Percentiles rank a stretch among this genome's conserved stretches.
Evolutionary conservation across 2,888 invertebrate species (phyloP).

Genomic region (Harmothoe impar): DNA sequence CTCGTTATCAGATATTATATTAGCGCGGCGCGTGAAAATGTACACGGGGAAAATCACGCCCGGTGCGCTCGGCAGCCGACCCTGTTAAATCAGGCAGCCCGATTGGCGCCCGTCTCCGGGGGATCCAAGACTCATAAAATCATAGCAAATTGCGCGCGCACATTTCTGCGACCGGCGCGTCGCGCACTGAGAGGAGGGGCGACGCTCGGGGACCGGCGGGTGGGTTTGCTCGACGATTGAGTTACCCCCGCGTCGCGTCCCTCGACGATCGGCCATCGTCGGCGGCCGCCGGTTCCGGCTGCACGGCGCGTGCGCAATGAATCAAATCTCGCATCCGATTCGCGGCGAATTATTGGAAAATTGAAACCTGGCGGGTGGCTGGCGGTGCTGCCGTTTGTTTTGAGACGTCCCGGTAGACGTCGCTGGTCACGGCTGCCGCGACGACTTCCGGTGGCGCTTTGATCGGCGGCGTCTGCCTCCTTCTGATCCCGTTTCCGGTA

Average conservation of each 20-base stretch:
- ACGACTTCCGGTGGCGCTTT: slow-evolving; percentile 27
- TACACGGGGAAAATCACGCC: slow-evolving; percentile 56
- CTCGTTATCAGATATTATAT: slow-evolving; percentile 60
- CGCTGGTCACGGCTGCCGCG: not conserved
- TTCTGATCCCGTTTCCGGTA: slow-evolving; percentile 55
- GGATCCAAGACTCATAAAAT: slow-evolving; percentile 44
- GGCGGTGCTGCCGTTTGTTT: slow-evolving; percentile 31
- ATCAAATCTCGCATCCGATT: slow-evolving; percentile 61
- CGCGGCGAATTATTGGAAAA: slow-evolving; percentile 58
- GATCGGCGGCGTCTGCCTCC: slow-evolving; percentile 41
- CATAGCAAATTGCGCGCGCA: slow-evolving; percentile 61
- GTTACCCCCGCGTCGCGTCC: slow-evolving; percentile 43
- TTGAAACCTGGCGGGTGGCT: slow-evolving; percentile 28
- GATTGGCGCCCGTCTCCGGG: slow-evolving; percentile 35
- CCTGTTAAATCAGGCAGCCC: slow-evolving; percentile 43
- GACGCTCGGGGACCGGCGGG: not conserved
- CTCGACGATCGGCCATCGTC: slow-evolving; percentile 1
- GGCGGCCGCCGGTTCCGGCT: slow-evolving; percentile 6
- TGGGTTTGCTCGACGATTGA: slow-evolving; percentile 58
- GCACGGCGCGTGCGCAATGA: slow-evolving; percentile 55
- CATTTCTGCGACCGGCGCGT: slow-evolving; percentile 2
- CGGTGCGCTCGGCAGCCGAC: not conserved
- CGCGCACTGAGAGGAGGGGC: not conserved
- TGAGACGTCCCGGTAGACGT: slow-evolving; percentile 2
- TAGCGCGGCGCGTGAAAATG: slow-evolving; percentile 54